Conservation (phyloP, 2,113 vertebrate genomes). For the Myotis brandtii region DNA sequence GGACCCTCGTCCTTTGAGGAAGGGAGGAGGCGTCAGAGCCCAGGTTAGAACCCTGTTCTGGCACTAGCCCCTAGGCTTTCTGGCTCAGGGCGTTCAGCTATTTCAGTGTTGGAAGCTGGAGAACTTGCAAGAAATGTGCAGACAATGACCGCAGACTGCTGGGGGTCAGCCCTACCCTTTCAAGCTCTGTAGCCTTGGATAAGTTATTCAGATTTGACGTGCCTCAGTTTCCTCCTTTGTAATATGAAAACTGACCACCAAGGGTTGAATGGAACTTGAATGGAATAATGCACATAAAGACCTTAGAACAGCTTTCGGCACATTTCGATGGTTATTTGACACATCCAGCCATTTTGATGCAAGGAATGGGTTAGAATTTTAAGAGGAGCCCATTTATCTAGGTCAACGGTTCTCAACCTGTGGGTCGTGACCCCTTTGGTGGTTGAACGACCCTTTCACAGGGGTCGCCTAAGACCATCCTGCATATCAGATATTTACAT, state of each 20-base stretch:
- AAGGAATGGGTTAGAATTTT: conserved; percentile 27
- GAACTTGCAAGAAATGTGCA: not conserved
- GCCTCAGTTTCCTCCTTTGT: conserved; percentile 16
- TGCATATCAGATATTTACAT: too few species aligned
- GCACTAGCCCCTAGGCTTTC: not conserved
- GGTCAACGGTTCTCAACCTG: too few species aligned
- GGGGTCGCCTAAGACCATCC: too few species aligned
- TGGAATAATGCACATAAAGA: not conserved
- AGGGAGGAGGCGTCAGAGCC: not conserved
- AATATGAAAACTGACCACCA: not conserved
- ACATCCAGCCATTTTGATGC: not conserved
- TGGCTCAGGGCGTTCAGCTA: not conserved
- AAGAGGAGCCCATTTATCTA: conserved; percentile 27
- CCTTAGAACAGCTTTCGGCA: not conserved
- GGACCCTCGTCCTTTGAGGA: not conserved
- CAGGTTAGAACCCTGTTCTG: not conserved
- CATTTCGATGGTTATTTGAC: not conserved
- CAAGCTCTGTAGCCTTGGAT: not conserved
- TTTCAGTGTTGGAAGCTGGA: not conserved
- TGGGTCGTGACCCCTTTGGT: too few species aligned
- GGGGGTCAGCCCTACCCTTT: not conserved
- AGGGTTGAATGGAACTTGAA: not conserved
- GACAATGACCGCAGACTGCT: not conserved
- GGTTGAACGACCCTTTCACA: too few species aligned
- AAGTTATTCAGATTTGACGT: not conserved